These are phyloP conservation scores for Coregonus suidteri DNA, from an alignment of 2,797 vertebrate species.

Conservation along the genomic window DNA sequence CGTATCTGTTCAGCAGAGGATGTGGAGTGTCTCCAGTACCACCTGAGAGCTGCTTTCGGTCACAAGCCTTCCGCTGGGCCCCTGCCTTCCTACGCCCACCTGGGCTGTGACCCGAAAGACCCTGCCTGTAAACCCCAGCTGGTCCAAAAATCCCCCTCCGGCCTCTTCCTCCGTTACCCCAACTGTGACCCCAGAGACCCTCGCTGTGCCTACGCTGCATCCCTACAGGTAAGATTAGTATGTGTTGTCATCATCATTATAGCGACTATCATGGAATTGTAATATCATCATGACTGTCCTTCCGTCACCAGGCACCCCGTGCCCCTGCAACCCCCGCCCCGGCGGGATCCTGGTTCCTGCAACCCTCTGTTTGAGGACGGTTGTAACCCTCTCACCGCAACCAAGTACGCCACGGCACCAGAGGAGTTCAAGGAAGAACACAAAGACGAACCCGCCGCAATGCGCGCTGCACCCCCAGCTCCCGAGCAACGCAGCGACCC, in stretches of 20 bases:
- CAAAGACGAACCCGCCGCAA: conserved; percentile 58
- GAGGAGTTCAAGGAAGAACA: conserved; percentile 56
- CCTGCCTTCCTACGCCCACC: conserved; percentile 75
- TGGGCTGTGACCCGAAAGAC: conserved; percentile 77
- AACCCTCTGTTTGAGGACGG: conserved; percentile 77
- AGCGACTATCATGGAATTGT: not conserved
- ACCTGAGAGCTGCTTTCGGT: conserved; percentile 76
- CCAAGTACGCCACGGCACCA: conserved; percentile 56
- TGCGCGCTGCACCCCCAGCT: conserved; percentile 53
- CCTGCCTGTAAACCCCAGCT: conserved; percentile 65
- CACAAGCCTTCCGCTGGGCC: conserved; percentile 58
- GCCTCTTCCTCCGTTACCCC: conserved; percentile 69
- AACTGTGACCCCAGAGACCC: conserved; percentile 77
- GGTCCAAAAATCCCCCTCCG: conserved; percentile 69
- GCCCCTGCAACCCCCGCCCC: conserved; percentile 49
- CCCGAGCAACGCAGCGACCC: conserved; percentile 52
- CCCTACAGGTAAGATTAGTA: conserved; percentile 48
- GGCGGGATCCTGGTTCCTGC: conserved; percentile 71
- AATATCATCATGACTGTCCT: conserved; percentile 24
- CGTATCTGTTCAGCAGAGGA: conserved; percentile 77
- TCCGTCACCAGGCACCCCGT: conserved; percentile 56
- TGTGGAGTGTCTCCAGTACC: conserved; percentile 81
- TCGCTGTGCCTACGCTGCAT: conserved; percentile 66
- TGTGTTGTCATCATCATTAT: too few species aligned
- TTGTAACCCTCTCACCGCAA: conserved; percentile 78